Base-by-base conservation (phyloP, 2,888 invertebrate species). In the Sycophila texana region DNA sequence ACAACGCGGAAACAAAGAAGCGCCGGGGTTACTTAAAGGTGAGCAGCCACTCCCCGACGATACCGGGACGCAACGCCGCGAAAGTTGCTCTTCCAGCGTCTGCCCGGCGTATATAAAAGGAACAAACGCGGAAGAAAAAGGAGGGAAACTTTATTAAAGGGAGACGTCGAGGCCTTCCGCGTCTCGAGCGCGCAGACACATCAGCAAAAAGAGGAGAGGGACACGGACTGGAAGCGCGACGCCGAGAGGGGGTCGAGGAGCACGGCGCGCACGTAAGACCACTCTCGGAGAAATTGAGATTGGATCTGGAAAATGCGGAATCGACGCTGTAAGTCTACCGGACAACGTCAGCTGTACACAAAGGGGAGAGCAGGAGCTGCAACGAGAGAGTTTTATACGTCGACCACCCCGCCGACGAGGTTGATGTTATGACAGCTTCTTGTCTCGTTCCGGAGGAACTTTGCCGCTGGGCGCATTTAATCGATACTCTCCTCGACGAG, bases 1-100 rank as follows among this genome's bases (percentile, higher is more conserved):
- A 18, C 55, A 71, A 80, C 73, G 68, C 73, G 72, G 55, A 53
- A 80, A 78, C 72, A 80, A 75, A 77, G 73, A 60, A 73, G 60
- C 63, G 60, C n/a, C 63, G 65, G 49, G 18, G 72, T 57, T 77
- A 26, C 26, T 82, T 82, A 82, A 82, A 82, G 83, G 71, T 30
- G 82, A 78, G 57, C 80, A 65, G 61, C 57, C 66, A 57, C 51
- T 77, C 68, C 60, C 58, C 30, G 63, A 2, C n/a, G 47, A 55
- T 26, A 26, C 26, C 26, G 26, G 26, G 26, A 26, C 26, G 26
- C 26, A 3, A 26, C 26, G 26, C 26, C 26, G 26, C 26, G 26
- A 26, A 26, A 26, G 26, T 26, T 26, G 26, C 26, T 26, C 26
- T 26, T 26, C 26, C 26, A 26, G 26, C 26, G 26, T 26, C 3